phyloP scores from a whole-genome alignment of 2,113 vertebrate genomes.

The Thamnophis sirtalis region DNA sequence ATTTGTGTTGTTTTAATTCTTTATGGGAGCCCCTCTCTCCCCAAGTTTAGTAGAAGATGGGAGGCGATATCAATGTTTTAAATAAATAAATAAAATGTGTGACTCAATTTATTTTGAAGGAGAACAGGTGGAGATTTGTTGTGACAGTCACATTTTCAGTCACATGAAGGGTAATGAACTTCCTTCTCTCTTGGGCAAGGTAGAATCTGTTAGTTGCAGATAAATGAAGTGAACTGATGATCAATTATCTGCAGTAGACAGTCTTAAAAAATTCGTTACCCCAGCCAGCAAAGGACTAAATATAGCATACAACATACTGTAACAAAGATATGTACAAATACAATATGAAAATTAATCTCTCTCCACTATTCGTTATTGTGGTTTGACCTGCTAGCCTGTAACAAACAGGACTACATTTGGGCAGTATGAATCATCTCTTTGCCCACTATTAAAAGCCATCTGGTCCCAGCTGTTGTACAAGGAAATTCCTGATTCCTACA shows the following conservation, averaged over 20 bases:
- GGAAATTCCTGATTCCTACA: not conserved
- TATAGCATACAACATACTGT: not conserved
- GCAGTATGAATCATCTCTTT: not conserved
- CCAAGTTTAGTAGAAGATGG: too few species aligned
- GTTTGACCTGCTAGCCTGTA: not conserved
- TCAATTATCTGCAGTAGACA: not conserved
- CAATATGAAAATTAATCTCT: not conserved
- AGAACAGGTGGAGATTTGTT: not conserved
- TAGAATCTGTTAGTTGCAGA: not conserved
- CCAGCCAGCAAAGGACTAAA: not conserved
- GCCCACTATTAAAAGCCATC: not conserved
- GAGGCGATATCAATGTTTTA: too few species aligned
- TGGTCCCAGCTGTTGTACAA: not conserved
- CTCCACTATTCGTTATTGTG: not conserved
- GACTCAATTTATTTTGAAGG: not conserved
- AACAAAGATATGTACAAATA: not conserved
- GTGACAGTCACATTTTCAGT: not conserved
- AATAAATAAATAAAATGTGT: not conserved
- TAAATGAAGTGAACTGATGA: not conserved
- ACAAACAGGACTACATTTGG: not conserved
- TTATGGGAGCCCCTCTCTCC: not conserved
- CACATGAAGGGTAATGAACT: not conserved
- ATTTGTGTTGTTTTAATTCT: not conserved
- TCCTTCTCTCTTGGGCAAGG: not conserved
- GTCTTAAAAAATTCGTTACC: not conserved